These are phyloP conservation scores for Miichthys miiuy DNA, from an alignment of 2,797 vertebrate species.

Conservation along the genomic window DNA sequence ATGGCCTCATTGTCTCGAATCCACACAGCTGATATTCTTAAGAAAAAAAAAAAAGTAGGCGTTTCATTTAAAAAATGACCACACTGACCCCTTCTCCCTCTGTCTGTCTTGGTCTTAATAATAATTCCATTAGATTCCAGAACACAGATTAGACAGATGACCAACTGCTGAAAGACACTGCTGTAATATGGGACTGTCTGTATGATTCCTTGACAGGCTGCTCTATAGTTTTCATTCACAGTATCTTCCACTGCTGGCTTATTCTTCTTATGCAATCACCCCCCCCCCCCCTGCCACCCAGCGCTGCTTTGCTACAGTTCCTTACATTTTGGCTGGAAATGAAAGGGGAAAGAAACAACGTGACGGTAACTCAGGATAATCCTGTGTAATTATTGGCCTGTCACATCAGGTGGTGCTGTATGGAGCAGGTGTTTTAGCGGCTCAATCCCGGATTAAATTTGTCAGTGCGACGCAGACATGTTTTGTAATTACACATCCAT, in stretches of 20 bases:
- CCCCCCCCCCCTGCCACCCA: slow-evolving; percentile 14
- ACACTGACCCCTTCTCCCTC: slow-evolving; percentile 49
- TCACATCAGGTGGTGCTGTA: slow-evolving; percentile 76
- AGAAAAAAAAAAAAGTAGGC: slow-evolving; percentile 2
- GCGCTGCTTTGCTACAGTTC: slow-evolving; percentile 47
- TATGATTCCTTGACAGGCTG: slow-evolving; percentile 64
- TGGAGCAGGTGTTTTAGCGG: slow-evolving; percentile 81
- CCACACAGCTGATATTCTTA: neutral
- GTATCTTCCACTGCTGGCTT: slow-evolving; percentile 39
- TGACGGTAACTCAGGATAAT: slow-evolving; percentile 71
- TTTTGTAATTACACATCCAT: slow-evolving; percentile 78
- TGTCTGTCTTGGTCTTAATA: slow-evolving; percentile 66
- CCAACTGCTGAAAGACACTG: slow-evolving; percentile 77
- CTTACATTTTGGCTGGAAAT: slow-evolving; percentile 62
- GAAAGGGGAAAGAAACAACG: slow-evolving; percentile 76
- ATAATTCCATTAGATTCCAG: slow-evolving; percentile 59
- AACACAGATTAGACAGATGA: slow-evolving; percentile 74
- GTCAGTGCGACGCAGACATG: slow-evolving; percentile 74
- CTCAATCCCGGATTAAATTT: slow-evolving; percentile 74
- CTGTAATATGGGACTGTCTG: slow-evolving; percentile 53
- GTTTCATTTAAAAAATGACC: slow-evolving; percentile 53
- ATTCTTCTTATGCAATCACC: slow-evolving; percentile 42
- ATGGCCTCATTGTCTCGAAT: slow-evolving; percentile 23
- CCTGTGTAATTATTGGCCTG: slow-evolving; percentile 78
- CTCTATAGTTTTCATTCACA: slow-evolving; percentile 58